Conservation (phyloP, 2,888 invertebrate genomes). For the Folsomia manolachei region DNA sequence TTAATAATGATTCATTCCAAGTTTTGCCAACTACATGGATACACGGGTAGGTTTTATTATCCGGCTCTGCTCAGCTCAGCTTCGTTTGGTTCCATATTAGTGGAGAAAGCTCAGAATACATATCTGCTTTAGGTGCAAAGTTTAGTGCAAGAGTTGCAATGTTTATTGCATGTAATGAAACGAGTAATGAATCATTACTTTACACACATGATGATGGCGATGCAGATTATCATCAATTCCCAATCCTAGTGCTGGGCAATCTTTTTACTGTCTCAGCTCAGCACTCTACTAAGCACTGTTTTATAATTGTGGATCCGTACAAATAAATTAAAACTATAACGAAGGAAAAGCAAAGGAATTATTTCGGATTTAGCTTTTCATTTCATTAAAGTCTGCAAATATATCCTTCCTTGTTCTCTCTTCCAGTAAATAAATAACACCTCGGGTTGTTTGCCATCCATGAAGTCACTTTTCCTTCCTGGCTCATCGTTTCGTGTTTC, state of each 20-base stretch:
- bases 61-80: too few relatives aligned
- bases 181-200: background rate
- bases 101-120: too few relatives aligned
- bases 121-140: too few relatives aligned
- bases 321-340: too few relatives aligned
- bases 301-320: too few relatives aligned
- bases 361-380: conserved; percentile 1
- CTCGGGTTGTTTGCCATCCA: background rate
- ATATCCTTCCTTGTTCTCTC: background rate
- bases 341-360: background rate
- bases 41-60: too few relatives aligned
- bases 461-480: background rate
- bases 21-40: too few relatives aligned
- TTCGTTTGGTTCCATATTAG: too few relatives aligned
- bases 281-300: too few relatives aligned
- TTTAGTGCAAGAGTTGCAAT: background rate
- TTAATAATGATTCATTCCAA: background rate
- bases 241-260: background rate
- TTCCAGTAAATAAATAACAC: background rate
- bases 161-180: background rate
- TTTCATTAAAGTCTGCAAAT: background rate
- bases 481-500: too few relatives aligned
- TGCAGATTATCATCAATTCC: background rate
- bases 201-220: background rate
- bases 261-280: background rate